A percentile compares a stretch with the other conserved stretches of the same genome.
Evolutionary conservation across 2,113 vertebrate genomes (phyloP).

Genomic region (Campylorhamphus procurvoides): DNA sequence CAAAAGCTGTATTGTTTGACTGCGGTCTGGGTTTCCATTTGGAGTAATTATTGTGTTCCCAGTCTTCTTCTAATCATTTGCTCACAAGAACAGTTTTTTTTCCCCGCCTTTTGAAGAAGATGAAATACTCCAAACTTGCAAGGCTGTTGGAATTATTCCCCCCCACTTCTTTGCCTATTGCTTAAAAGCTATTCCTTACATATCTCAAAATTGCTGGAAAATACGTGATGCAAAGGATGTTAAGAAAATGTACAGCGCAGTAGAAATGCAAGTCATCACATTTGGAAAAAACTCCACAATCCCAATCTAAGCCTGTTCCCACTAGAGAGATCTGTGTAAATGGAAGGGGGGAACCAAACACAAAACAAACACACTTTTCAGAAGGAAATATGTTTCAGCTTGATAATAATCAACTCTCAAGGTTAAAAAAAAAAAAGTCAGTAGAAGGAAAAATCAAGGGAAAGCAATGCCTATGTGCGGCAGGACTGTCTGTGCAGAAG

Average conservation of each 20-base stretch:
- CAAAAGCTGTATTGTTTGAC: constrained; percentile 66
- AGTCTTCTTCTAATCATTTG: constrained; percentile 66
- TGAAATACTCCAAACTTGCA: constrained; percentile 13
- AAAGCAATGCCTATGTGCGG: accelerated
- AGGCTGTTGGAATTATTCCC: constrained; percentile 6
- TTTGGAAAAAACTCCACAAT: background rate
- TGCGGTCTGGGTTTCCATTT: constrained; percentile 58
- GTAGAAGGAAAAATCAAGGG: background rate
- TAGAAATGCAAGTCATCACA: background rate
- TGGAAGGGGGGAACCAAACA: background rate
- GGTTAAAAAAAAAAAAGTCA: background rate
- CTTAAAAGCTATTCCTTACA: background rate
- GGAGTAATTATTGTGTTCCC: constrained; percentile 65
- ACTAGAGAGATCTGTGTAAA: background rate
- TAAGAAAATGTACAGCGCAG: background rate
- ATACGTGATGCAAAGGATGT: background rate
- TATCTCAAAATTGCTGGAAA: constrained; percentile 18
- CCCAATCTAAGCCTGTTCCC: background rate
- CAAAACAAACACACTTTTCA: background rate
- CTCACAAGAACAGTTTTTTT: constrained; percentile 26
- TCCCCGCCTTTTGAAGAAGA: constrained; percentile 27
- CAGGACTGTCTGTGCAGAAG: background rate
- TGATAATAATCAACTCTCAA: background rate
- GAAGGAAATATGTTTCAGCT: background rate
- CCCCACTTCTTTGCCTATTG: background rate